Conservation (phyloP, 2,797 vertebrate species). For the Heliangelus exortis region DNA sequence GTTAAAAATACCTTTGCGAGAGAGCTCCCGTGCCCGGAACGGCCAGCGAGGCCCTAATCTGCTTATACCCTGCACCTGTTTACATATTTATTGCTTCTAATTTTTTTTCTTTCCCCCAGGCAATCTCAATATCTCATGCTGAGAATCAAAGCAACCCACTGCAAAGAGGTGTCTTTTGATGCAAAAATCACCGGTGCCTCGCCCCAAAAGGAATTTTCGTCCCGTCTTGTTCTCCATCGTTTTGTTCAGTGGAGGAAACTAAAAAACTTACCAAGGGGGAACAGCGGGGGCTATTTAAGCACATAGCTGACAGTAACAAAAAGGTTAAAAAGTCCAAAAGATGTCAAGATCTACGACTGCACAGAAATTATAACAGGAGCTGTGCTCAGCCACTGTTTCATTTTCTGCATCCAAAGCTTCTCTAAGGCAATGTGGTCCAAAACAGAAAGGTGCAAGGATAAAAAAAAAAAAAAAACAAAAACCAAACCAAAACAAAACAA, state of each 20-base stretch:
- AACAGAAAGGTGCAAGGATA: background rate
- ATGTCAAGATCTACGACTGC: background rate
- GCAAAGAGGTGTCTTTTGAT: background rate
- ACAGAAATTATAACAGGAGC: background rate
- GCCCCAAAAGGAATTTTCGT: rapidly evolving
- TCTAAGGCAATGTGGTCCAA: background rate
- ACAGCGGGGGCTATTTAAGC: background rate
- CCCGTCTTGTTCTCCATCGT: background rate
- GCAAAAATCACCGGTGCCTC: background rate
- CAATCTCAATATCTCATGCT: rapidly evolving
- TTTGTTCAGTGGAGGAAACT: rapidly evolving
- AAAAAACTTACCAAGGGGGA: background rate
- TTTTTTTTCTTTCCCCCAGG: background rate
- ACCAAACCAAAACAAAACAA: no score
- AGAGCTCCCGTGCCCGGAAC: background rate
- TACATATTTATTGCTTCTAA: rapidly evolving
- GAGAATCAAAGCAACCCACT: background rate
- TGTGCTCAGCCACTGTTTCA: rapidly evolving
- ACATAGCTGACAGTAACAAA: background rate
- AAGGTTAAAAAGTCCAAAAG: background rate
- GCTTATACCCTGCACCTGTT: background rate
- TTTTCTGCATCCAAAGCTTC: background rate
- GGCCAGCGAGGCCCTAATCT: rapidly evolving
- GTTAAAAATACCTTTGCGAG: rapidly evolving
- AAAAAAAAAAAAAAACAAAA: background rate